A percentile compares a stretch with the other conserved stretches of the same genome.
Evolutionary conservation across 2,113 vertebrate genomes (phyloP).

Genomic region (Neodontobutis hainanensis): DNA sequence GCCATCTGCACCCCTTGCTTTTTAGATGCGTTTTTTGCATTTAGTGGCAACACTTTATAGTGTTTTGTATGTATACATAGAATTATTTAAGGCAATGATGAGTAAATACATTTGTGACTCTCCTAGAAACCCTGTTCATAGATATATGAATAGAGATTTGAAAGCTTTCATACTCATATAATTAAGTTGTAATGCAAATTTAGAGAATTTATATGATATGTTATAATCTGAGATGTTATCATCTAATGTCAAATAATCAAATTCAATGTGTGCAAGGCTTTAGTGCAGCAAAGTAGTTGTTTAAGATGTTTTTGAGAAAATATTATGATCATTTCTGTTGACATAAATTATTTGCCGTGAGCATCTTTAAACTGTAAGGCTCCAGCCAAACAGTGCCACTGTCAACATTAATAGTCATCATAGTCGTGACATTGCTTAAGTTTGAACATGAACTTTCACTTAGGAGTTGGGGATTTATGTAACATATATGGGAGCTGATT

Average conservation of each 20-base stretch:
- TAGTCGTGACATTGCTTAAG: background rate
- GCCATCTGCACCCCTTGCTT: conserved; percentile 1
- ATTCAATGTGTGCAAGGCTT: background rate
- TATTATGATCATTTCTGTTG: background rate
- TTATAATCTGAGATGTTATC: too few relatives aligned
- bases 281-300: background rate
- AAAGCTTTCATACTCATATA: background rate
- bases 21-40: conserved; percentile 33
- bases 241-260: too few relatives aligned
- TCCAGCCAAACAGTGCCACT: background rate
- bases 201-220: too few relatives aligned
- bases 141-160: background rate
- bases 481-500: conserved; percentile 38
- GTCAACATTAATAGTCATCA: background rate
- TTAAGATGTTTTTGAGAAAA: background rate
- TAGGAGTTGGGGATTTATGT: conserved; percentile 19
- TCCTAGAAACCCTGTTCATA: background rate
- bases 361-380: background rate
- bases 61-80: too few relatives aligned
- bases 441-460: conserved; percentile 9
- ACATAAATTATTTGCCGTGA: background rate
- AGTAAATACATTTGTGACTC: background rate
- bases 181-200: too few relatives aligned
- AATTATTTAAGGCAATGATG: background rate
- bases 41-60: conserved; percentile 11